Evolutionary conservation across 2,888 invertebrate species (phyloP), one percentile per base, ranked within the genome.

Genomic region (Polydesmus complanatus): DNA sequence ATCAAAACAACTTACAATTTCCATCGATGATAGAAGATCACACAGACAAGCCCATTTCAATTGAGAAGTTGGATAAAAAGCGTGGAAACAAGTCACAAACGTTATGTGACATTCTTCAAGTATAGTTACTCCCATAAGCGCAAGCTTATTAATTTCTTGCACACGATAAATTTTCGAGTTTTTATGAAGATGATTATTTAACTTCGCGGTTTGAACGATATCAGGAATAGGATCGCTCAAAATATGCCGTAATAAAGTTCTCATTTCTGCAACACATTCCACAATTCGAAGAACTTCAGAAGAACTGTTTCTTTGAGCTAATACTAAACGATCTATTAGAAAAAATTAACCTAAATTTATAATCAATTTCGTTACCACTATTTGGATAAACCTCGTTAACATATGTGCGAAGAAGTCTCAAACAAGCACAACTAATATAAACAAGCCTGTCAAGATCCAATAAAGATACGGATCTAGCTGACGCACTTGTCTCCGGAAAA

Each of bases 31-130:
- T 19, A 92, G 75, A 63, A 90, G 73, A 68, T 89, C 88, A 72
- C 93, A 92, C 0, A 96, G 77, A 69, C 89, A 88, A 65, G 85
- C 85, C 94, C 95, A 95, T 72, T 95, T 95, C 58, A 95, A 77
- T 59, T 84, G 85, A 0, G 90, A 88, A 0, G 93, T 94, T 0
- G 96, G 95, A 74, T 92, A 95, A 76, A 97, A 96, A 0, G 92
- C 92, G 73, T 95, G 92, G 70, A 93, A 96, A 71, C 95, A 93
- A 2, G 87, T 80, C 1, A 90, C 86, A 71, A 93, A 90, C 1
- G 94, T 92, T 60, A 83, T 82, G 67, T 94, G 91, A 61, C 92
- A 91, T 73, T 96, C 94, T 58, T 87, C 86, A 60, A 94, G 75
- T 65, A 95, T 86, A 37, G 85, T 69, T 53, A 71, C 69, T n/a